These are phyloP conservation scores for Varecia variegata DNA, from an alignment of 2,797 vertebrate species.

Conservation along the genomic window DNA sequence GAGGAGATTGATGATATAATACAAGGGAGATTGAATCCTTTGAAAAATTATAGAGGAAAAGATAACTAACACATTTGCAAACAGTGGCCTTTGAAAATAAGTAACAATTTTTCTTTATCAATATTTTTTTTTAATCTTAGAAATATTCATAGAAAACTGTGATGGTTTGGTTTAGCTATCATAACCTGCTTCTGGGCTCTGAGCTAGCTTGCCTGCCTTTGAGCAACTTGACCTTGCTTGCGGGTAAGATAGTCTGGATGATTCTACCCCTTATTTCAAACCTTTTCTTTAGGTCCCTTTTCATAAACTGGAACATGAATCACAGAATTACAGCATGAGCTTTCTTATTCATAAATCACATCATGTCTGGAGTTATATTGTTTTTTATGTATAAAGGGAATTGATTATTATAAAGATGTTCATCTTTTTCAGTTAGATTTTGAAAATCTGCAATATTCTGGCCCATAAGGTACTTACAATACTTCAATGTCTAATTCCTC, in stretches of 20 bases:
- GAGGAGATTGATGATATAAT: neutral
- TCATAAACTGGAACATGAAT: neutral
- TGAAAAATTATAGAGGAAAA: neutral
- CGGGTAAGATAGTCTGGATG: neutral
- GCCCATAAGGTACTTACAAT: neutral
- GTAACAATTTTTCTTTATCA: neutral
- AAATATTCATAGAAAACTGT: neutral
- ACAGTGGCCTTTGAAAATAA: neutral
- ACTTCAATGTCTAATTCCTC: neutral
- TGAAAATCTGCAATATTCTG: neutral
- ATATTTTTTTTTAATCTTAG: neutral
- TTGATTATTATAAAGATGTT: neutral
- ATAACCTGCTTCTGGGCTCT: neutral
- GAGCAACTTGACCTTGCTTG: neutral
- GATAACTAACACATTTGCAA: neutral
- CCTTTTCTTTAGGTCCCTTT: neutral
- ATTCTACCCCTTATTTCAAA: neutral
- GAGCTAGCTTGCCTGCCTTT: neutral
- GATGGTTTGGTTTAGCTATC: neutral
- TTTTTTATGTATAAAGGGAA: neutral
- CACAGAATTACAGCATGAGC: neutral
- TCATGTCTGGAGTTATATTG: neutral
- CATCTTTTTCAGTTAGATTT: neutral
- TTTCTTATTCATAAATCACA: neutral
- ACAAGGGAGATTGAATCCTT: neutral